Evolutionary conservation across 2,888 invertebrate genomes (phyloP), one percentile per base, ranked within the genome.

Genomic region (Sphaerophoria rueppellii): DNA sequence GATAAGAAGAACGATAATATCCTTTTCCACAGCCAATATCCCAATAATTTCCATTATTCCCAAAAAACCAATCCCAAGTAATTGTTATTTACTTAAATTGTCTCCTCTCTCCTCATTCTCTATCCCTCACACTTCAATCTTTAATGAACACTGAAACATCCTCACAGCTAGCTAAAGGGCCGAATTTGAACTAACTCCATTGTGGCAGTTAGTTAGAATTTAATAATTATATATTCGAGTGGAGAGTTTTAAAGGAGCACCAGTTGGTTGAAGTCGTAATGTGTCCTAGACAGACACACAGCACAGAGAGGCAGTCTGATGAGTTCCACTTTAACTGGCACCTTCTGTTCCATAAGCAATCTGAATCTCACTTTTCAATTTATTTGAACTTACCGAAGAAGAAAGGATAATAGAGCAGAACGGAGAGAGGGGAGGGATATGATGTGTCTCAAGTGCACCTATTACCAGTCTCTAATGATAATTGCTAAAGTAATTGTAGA

Each of bases 401-500:
- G 5, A 2, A 2, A 6, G 3, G 12, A 12, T 5, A 35, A 12
- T 4, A 34, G 6, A 37, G n/a, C 6, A 35, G 4, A 4, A 16
- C 4, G 16, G 4, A 4, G 0, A 1, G 16, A 3, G 9, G 14
- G 11, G 1, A 24, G 16, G 40, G 43, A 16, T 14, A 16, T 65
- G 43, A 52, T 50, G 72, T 61, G 48, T 69, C 76, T 77, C 82
- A 73, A 77, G 74, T 82, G 82, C 78, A 71, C 78, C 82, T 78
- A 82, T 78, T 82, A 82, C 37, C 32, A 67, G 24, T 40, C 32
- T n/a, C 65, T 78, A 82, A 82, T 78, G 78, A 78, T 78, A 74
- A 82, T 82, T 70, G 70, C 69, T 70, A 74, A 78, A 82, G 82
- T 82, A 82, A 82, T 74, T 78, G 63, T 65, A 77, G 70, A 82